Conservation (phyloP, 2,888 invertebrate genomes). For the Malachius bipustulatus region DNA sequence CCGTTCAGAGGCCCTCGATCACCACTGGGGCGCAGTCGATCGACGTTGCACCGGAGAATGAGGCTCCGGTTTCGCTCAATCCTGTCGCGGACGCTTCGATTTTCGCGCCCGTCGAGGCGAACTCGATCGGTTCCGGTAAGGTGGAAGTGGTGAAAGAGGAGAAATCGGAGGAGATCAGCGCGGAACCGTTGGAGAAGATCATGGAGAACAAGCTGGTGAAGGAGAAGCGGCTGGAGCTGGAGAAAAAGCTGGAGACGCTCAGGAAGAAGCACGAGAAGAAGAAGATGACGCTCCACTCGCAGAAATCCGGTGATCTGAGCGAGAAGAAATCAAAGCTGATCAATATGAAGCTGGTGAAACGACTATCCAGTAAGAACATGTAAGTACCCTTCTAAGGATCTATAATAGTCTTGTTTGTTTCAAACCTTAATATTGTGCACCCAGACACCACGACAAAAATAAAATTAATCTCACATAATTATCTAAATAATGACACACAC, state of each 20-base stretch:
- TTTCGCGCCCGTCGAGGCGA: constrained; percentile 24
- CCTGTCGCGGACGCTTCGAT: constrained; percentile 9
- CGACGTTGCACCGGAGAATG: constrained; percentile 26
- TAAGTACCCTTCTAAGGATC: constrained; percentile 46
- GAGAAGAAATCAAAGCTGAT: constrained; percentile 61
- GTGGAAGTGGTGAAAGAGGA: constrained; percentile 30
- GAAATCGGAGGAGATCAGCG: constrained; percentile 50
- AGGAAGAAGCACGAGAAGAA: constrained; percentile 75
- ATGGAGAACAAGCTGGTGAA: constrained; percentile 70
- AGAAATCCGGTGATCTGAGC: constrained; percentile 47
- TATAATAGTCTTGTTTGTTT: too few species aligned
- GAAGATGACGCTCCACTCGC: constrained; percentile 45
- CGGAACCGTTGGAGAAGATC: constrained; percentile 68
- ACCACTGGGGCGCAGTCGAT: constrained; percentile 21
- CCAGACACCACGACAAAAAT: too few species aligned
- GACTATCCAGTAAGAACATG: constrained; percentile 69
- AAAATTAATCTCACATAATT: too few species aligned
- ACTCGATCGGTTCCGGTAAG: constrained; percentile 29
- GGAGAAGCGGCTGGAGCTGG: constrained; percentile 72
- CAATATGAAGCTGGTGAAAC: constrained; percentile 61
- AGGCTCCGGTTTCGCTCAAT: constrained; percentile 19
- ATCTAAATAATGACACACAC: too few species aligned
- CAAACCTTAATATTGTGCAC: too few species aligned
- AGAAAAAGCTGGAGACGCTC: constrained; percentile 75
- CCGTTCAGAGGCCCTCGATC: constrained; percentile 37